Evolutionary conservation across 2,113 vertebrate species (phyloP).

Genomic region (Erythrocercus mccallii): DNA sequence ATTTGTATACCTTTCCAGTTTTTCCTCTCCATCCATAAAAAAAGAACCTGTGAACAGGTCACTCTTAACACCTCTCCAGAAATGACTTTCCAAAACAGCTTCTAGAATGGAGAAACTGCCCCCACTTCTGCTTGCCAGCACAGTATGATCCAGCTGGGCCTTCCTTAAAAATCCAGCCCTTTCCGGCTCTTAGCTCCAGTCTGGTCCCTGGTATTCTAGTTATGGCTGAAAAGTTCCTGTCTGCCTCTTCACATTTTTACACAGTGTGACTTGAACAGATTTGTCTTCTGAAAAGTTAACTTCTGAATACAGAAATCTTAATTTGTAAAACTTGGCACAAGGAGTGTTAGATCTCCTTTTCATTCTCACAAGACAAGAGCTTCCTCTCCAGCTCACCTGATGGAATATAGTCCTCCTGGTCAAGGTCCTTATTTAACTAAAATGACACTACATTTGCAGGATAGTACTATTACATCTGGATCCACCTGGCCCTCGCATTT

Average conservation of each 20-base stretch:
- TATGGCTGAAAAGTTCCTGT: constrained; percentile 4
- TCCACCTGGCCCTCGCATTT: constrained; percentile 11
- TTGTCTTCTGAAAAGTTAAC: constrained; percentile 49
- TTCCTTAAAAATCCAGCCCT: constrained; percentile 50
- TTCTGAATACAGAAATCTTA: constrained; percentile 23
- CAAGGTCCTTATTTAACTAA: constrained; percentile 38
- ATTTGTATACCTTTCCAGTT: constrained; percentile 57
- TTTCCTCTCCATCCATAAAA: constrained; percentile 36
- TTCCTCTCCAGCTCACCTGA: constrained; percentile 1
- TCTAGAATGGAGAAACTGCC: constrained; percentile 62
- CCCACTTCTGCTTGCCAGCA: background rate
- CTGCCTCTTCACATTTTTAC: constrained; percentile 49
- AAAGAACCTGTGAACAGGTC: constrained; percentile 57
- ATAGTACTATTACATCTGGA: background rate
- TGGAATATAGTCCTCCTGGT: constrained; percentile 7
- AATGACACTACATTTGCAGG: constrained; percentile 35
- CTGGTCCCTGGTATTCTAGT: constrained; percentile 25
- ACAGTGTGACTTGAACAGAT: constrained; percentile 40
- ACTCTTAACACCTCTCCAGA: constrained; percentile 15
- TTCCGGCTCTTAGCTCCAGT: constrained; percentile 59
- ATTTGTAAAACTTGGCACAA: constrained; percentile 37
- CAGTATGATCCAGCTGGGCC: background rate
- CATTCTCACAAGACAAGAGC: constrained; percentile 10
- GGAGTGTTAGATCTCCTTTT: constrained; percentile 2
- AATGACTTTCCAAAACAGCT: constrained; percentile 47